These are phyloP conservation scores for Phalacrocorax carbo DNA, from an alignment of 2,113 vertebrate genomes.

Conservation along the genomic window DNA sequence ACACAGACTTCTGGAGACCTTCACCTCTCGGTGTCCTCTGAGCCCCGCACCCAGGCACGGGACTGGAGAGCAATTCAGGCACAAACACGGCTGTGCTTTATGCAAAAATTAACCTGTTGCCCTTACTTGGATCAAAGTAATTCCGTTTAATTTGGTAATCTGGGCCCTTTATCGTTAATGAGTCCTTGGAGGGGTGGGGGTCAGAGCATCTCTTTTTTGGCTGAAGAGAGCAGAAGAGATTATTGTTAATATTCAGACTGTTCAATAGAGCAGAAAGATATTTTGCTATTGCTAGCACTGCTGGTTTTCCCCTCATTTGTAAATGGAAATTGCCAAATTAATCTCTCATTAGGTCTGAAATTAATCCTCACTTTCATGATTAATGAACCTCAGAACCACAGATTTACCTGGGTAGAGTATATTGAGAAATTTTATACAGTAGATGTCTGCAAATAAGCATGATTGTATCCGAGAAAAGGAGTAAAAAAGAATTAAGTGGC, in stretches of 20 bases:
- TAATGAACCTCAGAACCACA: slow-evolving; percentile 21
- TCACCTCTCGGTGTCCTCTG: slow-evolving; percentile 8
- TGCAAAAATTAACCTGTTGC: slow-evolving; percentile 49
- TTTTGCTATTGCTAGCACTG: background rate
- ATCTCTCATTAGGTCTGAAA: slow-evolving; percentile 35
- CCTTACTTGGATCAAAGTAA: slow-evolving; percentile 43
- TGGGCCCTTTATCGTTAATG: slow-evolving; percentile 10
- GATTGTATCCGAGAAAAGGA: background rate
- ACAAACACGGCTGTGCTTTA: fast-evolving
- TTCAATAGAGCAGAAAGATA: slow-evolving; percentile 17
- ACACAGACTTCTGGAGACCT: slow-evolving; percentile 3
- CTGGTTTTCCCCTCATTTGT: slow-evolving; percentile 1
- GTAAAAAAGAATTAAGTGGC: background rate
- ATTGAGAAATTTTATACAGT: background rate
- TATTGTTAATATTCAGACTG: slow-evolving; percentile 22
- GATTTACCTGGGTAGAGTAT: background rate
- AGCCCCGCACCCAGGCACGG: background rate
- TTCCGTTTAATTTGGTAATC: slow-evolving; percentile 31
- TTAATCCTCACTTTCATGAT: slow-evolving; percentile 9
- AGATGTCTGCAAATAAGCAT: background rate
- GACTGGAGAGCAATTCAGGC: slow-evolving; percentile 36
- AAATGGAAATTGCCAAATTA: slow-evolving; percentile 42
- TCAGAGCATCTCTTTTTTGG: slow-evolving; percentile 28
- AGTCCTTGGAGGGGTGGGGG: slow-evolving; percentile 15
- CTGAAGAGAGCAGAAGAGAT: slow-evolving; percentile 4